Evolutionary conservation across 2,113 vertebrate species (phyloP), one percentile per base, ranked within the genome.

Genomic region (Chiloscyllium plagiosum): DNA sequence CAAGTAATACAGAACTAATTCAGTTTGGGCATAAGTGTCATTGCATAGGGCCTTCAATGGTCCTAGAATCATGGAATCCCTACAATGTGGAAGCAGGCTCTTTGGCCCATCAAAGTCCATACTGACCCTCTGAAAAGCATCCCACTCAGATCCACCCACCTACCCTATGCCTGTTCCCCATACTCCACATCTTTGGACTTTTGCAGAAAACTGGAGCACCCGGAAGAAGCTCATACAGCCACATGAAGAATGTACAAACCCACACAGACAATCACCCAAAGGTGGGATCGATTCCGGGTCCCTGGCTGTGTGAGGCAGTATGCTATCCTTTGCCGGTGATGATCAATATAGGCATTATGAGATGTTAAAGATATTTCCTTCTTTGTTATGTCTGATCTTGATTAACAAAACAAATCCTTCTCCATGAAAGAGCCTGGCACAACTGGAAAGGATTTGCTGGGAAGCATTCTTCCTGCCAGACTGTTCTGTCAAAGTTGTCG

Each of bases 371-470:
- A 93, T 22, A 93, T 2, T 66, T 66, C 61, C 29, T 17, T 90
- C 52, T 66, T 93, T 22, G 61, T 66, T n/a, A 10, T 17, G 89
- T 66, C 89, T 93, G 89, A 93, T 93, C 65, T 93, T 93, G 17
- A 93, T 93, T 37, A 68, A 20, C 7, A 37, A 6, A 66, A 66
- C 89, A 93, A 66, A 93, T 66, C n/a, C 33, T n/a, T 37, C 33
- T 17, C 89, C 89, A 68, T 20, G 37, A 68, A 93, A 42, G 33
- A 37, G 61, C 61, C 20, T 68, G n/a, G n/a, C 65, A 37, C 61
- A 66, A 93, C 61, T n/a, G 65, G 89, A 93, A 65, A 93, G 80
- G 89, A 93, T 93, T 66, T 66, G n/a, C 89, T 37, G 17, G 61
- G n/a, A 93, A 93, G 33, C 33, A 65, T 90, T 65, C 52, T 56